Percentiles rank a stretch among this genome's conserved stretches.
phyloP scores from a whole-genome alignment of 2,888 invertebrate genomes.

The Megalurothrips usitatus region DNA sequence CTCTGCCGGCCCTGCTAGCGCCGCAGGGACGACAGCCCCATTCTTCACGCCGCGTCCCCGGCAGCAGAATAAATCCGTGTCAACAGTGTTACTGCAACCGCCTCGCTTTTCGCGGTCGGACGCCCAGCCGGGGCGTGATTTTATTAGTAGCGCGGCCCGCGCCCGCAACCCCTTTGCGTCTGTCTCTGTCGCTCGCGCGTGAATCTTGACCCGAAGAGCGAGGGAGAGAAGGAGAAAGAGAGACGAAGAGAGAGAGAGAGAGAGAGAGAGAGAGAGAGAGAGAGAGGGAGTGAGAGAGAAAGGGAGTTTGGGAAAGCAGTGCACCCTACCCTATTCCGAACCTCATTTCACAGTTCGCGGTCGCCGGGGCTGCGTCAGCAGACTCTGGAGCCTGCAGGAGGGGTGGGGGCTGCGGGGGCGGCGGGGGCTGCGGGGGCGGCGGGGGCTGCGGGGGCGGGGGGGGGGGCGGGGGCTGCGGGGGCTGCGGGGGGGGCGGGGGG shows the following conservation, averaged over 20 bases:
- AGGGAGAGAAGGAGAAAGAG: not conserved
- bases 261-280: not conserved
- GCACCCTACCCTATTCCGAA: not conserved
- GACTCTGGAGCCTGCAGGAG: not conserved
- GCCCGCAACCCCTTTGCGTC: not conserved
- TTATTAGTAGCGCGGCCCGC: not conserved
- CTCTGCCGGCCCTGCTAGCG: not conserved
- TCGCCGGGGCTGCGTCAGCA: not conserved
- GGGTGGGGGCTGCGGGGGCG: not conserved
- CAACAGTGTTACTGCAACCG: not conserved
- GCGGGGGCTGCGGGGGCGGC: not conserved
- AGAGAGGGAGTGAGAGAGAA: not conserved
- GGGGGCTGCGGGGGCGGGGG: not conserved
- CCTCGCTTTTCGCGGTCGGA: not conserved
- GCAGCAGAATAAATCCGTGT: slow-evolving; percentile 5
- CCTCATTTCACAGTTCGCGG: slow-evolving; percentile 19
- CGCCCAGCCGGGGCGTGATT: not conserved
- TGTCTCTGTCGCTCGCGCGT: not conserved
- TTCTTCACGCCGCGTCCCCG: not conserved
- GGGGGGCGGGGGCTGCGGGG: not conserved
- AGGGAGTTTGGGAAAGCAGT: not conserved
- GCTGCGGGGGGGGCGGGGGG: not conserved
- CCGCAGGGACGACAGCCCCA: not conserved
- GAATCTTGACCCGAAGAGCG: not conserved
- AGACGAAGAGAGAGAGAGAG: not conserved